Base-by-base conservation (phyloP, 2,888 invertebrate genomes). In the Parnassius glacialis region DNA sequence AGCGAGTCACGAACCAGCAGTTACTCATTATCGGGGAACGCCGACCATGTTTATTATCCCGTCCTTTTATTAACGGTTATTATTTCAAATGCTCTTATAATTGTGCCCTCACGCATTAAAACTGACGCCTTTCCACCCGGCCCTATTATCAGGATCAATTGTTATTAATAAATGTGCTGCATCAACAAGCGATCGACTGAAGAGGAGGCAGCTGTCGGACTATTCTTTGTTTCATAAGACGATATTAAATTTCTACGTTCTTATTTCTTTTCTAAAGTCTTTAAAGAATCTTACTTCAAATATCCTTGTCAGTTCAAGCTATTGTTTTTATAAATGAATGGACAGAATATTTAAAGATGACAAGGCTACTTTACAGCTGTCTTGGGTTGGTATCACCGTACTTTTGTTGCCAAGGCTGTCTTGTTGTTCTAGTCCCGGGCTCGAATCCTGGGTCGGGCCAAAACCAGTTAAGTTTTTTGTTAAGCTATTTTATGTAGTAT, bases 121-220 rank as follows among this genome's bases (percentile, higher is more conserved):
- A 61, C 25, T 57, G 61, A 57, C 61, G 56, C 56, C 52, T 51
- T 44, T 48, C 48, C 10, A 9, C 13, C 41, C 71, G 62, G 69
- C 67, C 64, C 68, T 72, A 13, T 48, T 80, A 85, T 85, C 84
- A 81, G 75, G 68, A 74, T 73, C 86, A 87, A 88, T 87, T 88
- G 85, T 78, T 73, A 70, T 78, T 79, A 84, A 87, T 85, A 80
- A 83, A 81, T 79, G 75, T 75, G 76, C 76, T 76, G 74, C 74
- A 75, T 70, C 76, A 76, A 76, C 79, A 77, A 80, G 74, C 78
- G 81, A 83, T 83, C 79, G 70, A 67, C 64, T 64, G 56, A 65
- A 74, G 67, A 67, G 62, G 68, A 64, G 59, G 64, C 76, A 74
- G 74, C 72, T 76, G 79, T 65, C 65, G 65, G 61, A 66, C 62